phyloP scores from a whole-genome alignment of 2,888 invertebrate genomes.

The Xestia ashworthii region DNA sequence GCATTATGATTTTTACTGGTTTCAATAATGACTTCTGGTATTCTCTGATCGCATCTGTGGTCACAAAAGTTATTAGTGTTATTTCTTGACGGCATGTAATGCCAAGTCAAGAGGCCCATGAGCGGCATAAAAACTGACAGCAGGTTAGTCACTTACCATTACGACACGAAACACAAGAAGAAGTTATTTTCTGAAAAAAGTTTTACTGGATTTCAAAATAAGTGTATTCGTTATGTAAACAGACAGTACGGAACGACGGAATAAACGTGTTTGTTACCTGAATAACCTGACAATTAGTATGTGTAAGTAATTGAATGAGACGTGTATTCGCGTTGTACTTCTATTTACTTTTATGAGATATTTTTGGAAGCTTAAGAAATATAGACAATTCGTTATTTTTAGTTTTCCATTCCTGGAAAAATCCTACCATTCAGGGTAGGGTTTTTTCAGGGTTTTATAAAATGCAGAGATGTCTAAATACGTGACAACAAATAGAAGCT shows the following conservation, averaged over 20 bases:
- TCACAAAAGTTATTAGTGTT: background rate
- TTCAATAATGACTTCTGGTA: background rate
- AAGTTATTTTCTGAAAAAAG: background rate
- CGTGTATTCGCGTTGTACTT: background rate
- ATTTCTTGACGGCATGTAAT: too few species aligned
- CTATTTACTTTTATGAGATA: too few species aligned
- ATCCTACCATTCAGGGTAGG: background rate
- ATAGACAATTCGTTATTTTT: background rate
- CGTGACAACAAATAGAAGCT: background rate
- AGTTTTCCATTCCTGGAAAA: background rate
- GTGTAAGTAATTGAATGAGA: background rate
- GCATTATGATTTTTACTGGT: background rate
- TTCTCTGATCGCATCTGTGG: background rate
- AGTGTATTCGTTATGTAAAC: background rate
- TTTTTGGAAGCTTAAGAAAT: background rate
- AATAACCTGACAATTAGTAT: background rate
- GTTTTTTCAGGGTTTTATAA: background rate
- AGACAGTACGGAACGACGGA: background rate
- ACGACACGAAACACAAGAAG: too few species aligned
- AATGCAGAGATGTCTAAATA: background rate
- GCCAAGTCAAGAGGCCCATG: too few species aligned
- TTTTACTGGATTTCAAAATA: background rate
- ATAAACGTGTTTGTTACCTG: background rate
- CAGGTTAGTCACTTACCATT: too few species aligned
- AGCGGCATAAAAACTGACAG: too few species aligned